Percentiles rank a stretch among this genome's conserved stretches.
Conservation (phyloP, 1,140 invertebrate species). For the Papilio polytes region DNA sequence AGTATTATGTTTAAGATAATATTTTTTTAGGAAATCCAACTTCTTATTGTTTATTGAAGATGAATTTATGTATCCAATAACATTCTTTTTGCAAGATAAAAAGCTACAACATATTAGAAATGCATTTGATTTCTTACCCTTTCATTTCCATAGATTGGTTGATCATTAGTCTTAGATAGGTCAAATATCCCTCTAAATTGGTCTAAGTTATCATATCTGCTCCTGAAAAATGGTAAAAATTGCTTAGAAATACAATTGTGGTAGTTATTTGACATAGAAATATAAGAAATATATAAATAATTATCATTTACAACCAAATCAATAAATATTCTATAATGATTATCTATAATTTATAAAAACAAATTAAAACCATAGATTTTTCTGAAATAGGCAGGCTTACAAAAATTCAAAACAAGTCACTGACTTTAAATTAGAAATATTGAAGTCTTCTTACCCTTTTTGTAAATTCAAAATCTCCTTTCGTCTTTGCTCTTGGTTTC, state of each 20-base stretch:
- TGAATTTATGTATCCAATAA: too few species aligned
- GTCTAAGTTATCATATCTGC: conserved; percentile 54
- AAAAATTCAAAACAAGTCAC: neutral
- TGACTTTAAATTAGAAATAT: too few species aligned
- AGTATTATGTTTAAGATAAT: neutral
- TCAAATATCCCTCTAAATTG: conserved; percentile 61
- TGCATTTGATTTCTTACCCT: conserved; percentile 40
- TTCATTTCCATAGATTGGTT: conserved; percentile 36
- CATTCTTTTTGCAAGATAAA: neutral
- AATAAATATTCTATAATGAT: too few species aligned
- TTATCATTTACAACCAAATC: too few species aligned
- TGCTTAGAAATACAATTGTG: too few species aligned
- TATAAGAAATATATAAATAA: too few species aligned
- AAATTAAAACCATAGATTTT: neutral
- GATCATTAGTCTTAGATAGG: conserved; percentile 46
- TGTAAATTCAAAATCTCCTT: conserved; percentile 66
- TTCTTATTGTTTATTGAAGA: neutral
- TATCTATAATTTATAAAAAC: neutral
- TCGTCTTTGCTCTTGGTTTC: conserved; percentile 73
- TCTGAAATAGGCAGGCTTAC: too few species aligned
- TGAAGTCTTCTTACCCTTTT: conserved; percentile 55
- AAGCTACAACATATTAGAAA: neutral
- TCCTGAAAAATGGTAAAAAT: conserved; percentile 43
- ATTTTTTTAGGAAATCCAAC: neutral
- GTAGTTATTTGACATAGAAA: too few species aligned